phyloP scores from a whole-genome alignment of 2,888 invertebrate genomes.

The Drosophila atripex region DNA sequence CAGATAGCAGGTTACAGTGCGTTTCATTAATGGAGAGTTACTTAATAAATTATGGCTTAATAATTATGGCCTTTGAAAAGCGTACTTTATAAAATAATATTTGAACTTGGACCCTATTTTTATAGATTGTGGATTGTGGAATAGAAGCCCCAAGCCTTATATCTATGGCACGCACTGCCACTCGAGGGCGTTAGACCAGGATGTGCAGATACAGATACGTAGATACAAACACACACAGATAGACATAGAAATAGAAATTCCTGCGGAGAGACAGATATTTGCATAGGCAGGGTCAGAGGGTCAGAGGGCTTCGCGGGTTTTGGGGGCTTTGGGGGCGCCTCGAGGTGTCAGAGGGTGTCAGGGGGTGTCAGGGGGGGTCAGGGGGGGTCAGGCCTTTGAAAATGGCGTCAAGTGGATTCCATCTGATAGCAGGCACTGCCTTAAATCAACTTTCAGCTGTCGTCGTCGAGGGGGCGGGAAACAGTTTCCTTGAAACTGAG shows the following conservation, averaged over 20 bases:
- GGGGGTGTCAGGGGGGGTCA: too few relatives aligned
- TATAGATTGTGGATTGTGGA: background rate
- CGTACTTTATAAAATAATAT: too few relatives aligned
- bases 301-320: constrained; percentile 5
- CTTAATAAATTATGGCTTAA: background rate
- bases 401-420: constrained; percentile 34
- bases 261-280: constrained; percentile 10
- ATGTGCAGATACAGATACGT: constrained; percentile 12
- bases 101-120: too few relatives aligned
- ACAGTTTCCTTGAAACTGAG: constrained; percentile 1
- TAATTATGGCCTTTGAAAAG: too few relatives aligned
- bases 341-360: constrained; percentile 6
- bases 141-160: background rate
- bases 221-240: constrained; percentile 1
- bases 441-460: constrained; percentile 10
- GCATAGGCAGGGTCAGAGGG: too few relatives aligned
- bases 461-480: background rate
- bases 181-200: constrained; percentile 20
- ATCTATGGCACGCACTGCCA: background rate
- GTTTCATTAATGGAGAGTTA: background rate
- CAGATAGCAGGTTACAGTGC: constrained; percentile 5
- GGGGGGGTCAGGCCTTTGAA: constrained; percentile 12
- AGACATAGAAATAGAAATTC: background rate
- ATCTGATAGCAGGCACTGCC: constrained; percentile 23
- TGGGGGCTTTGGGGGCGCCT: background rate